phyloP scores from a whole-genome alignment of 2,113 vertebrate genomes.

The Struthidea cinerea region DNA sequence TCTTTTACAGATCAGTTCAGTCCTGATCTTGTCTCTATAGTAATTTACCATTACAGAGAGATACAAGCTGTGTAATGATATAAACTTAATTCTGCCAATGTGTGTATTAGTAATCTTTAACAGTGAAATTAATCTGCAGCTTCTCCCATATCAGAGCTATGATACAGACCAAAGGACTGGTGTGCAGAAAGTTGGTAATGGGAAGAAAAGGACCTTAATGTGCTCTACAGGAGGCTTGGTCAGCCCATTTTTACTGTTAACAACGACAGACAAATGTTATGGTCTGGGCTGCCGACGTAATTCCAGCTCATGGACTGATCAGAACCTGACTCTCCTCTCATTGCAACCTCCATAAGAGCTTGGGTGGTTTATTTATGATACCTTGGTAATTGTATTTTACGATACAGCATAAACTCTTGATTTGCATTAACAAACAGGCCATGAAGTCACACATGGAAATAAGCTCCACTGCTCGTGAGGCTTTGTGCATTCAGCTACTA shows the following conservation, averaged over 20 bases:
- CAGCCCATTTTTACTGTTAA: not conserved
- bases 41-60: not conserved
- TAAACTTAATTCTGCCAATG: not conserved
- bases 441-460: not conserved
- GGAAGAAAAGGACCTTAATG: not conserved
- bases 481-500: not conserved
- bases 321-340: not conserved
- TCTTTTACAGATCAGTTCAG: not conserved
- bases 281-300: not conserved
- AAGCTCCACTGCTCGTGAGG: not conserved
- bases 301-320: not conserved
- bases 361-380: not conserved
- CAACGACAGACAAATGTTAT: not conserved
- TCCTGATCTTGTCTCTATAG: not conserved
- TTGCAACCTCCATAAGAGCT: not conserved
- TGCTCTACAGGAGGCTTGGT: not conserved
- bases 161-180: not conserved
- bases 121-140: not conserved
- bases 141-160: not conserved
- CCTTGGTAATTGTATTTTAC: not conserved
- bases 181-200: not conserved
- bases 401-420: not conserved
- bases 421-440: not conserved
- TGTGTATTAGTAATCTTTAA: not conserved
- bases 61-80: not conserved